Base-by-base conservation (phyloP, 2,113 vertebrate genomes). In the Alouatta palliata region DNA sequence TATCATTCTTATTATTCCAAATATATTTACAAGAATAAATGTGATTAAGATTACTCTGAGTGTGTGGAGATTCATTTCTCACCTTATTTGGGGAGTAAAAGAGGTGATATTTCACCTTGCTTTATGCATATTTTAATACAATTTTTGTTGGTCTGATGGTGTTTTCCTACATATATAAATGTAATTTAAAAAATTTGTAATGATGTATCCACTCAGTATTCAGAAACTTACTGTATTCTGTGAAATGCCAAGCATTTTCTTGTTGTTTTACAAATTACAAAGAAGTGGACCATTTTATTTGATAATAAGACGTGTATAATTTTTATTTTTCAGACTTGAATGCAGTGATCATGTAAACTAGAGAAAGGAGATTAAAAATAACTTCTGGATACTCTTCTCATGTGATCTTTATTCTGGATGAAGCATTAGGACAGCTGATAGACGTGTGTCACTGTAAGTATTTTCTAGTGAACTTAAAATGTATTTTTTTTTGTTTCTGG, bases 381-480 rank as follows among this genome's bases (percentile, higher is more conserved):
- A 43, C 11, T 35, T 94, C 88, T 98, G 98, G 97, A 98, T 98
- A 97, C 97, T 97, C 97, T 94, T 98, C 95, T 1, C 2, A 17
- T 47, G 54, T 61, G 47, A 64, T 95, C 77, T 71, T 94, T 88
- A 73, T 85, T 82, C n/a, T 87, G 93, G 91, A 32, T 89, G 95
- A 98, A 97, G 88, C 84, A 79, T 40, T 85, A 75, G 95, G 66
- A 71, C n/a, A 61, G 1, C 47, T 96, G 61, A 14, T 4, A 95
- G 27, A 71, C 23, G 43, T 79, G 49, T 40, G 30, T 96, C 93
- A 84, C 94, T 97, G 98, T 99, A 97, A 98, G 98, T 98, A 98
- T 58, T 21, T 66, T 96, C 30, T 56, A 66, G 93, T 54, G 3
- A 25, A 93, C 71, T 83, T 54, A 68, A 5, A 94, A 23, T 27